Evolutionary conservation across 1,140 invertebrate genomes (phyloP).

Genomic region (Magallana angulata): DNA sequence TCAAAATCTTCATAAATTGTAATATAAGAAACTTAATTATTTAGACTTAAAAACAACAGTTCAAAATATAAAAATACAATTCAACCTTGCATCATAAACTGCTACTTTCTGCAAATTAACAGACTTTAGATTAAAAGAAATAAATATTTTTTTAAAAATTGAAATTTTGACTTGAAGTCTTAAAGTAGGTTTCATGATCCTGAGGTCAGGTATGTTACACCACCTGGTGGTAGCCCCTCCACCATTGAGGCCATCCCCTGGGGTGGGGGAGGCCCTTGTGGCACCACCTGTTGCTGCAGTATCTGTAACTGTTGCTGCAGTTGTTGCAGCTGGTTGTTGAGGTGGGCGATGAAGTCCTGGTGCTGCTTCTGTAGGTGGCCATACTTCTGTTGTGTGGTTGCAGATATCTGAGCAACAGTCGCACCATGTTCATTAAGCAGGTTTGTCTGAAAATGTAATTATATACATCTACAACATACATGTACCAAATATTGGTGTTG

Average conservation of each 20-base stretch:
- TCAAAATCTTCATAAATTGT: too few relatives aligned
- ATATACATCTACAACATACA: not conserved
- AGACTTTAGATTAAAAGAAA: too few relatives aligned
- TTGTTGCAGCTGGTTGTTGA: slow-evolving; percentile 86
- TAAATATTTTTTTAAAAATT: too few relatives aligned
- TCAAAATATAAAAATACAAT: too few relatives aligned
- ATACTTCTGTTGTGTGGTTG: slow-evolving; percentile 84
- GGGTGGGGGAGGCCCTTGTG: slow-evolving; percentile 40
- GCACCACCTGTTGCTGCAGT: slow-evolving; percentile 83
- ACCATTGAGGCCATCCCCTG: not conserved
- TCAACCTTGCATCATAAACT: too few relatives aligned
- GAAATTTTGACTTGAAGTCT: too few relatives aligned
- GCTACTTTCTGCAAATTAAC: too few relatives aligned
- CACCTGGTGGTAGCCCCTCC: slow-evolving; percentile 41
- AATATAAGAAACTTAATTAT: too few relatives aligned
- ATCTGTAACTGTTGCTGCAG: slow-evolving; percentile 84
- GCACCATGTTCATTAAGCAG: slow-evolving; percentile 88
- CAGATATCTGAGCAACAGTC: slow-evolving; percentile 87
- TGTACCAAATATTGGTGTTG: not conserved
- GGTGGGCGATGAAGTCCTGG: slow-evolving; percentile 95
- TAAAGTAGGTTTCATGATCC: too few relatives aligned
- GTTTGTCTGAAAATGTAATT: slow-evolving; percentile 83
- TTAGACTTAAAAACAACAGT: too few relatives aligned
- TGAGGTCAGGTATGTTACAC: not conserved
- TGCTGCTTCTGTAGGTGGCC: slow-evolving; percentile 93